These are phyloP conservation scores for Neoseiulus cucumeris DNA, from an alignment of 1,140 invertebrate genomes.

Conservation along the genomic window DNA sequence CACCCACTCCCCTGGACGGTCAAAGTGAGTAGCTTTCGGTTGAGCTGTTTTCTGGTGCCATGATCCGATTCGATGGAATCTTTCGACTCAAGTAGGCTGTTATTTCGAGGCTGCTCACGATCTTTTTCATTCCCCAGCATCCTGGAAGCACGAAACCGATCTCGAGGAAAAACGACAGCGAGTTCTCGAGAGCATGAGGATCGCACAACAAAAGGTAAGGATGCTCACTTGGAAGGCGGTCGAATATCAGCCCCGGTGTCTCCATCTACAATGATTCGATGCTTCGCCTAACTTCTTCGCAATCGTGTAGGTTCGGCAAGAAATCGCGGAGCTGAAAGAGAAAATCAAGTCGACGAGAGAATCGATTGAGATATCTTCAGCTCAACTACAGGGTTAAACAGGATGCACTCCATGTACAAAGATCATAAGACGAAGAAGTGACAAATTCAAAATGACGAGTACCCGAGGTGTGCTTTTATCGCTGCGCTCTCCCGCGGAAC, in stretches of 20 bases:
- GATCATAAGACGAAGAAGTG: no score
- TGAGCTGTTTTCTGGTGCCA: not conserved
- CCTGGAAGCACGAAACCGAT: constrained; percentile 11
- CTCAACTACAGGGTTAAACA: no score
- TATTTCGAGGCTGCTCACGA: not conserved
- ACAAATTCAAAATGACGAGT: no score
- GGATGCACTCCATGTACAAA: no score
- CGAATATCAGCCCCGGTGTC: not conserved
- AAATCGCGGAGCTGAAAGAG: constrained; percentile 68
- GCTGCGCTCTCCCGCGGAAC: no score
- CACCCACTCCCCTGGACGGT: not conserved
- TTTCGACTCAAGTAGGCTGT: not conserved
- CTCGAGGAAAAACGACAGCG: not conserved
- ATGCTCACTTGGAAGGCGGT: not conserved
- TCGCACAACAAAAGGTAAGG: not conserved
- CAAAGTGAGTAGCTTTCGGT: not conserved
- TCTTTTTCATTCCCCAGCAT: not conserved
- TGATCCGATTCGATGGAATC: not conserved
- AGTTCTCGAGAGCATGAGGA: constrained; percentile 12
- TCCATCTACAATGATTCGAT: not conserved
- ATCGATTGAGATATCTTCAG: constrained; percentile 53
- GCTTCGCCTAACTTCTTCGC: not conserved
- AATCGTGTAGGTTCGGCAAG: constrained; percentile 44
- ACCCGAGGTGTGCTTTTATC: no score
- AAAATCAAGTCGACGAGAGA: constrained; percentile 69